Percentiles rank a stretch among this genome's conserved stretches.
Evolutionary conservation across 30 jellyfish, hydroid and myxozoan species (phyloP).

Genomic region (Aurelia sp.): DNA sequence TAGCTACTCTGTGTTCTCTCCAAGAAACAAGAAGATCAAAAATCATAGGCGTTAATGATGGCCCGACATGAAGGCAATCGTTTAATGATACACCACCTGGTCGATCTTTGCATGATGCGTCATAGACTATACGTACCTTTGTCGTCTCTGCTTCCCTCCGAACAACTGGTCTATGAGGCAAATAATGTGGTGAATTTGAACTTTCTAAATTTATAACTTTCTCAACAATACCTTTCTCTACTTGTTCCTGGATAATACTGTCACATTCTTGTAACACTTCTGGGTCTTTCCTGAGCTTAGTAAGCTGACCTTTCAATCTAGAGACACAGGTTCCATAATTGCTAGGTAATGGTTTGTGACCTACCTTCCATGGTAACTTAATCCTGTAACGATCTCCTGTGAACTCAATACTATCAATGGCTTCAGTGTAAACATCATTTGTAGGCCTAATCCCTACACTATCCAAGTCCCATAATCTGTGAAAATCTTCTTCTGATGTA

Average conservation of each 20-base stretch:
- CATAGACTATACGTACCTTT: conserved; percentile 28
- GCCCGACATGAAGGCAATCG: neutral
- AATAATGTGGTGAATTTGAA: neutral
- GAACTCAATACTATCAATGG: neutral
- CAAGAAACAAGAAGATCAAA: conserved; percentile 40
- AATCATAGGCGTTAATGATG: conserved; percentile 33
- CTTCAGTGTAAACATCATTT: neutral
- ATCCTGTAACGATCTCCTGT: neutral
- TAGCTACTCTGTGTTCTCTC: conserved; percentile 18
- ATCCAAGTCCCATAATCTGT: conserved; percentile 2
- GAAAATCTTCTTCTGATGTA: too few species aligned
- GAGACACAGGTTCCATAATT: neutral
- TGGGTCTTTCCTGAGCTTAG: neutral
- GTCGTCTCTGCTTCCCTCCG: conserved; percentile 43
- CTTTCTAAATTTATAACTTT: neutral
- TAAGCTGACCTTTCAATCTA: neutral
- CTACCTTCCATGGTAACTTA: conserved; percentile 20
- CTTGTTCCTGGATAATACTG: conserved; percentile 3
- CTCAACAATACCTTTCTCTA: conserved; percentile 5
- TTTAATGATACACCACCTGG: too few species aligned
- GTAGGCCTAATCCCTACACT: neutral
- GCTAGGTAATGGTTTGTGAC: neutral
- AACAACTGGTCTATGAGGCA: conserved; percentile 3
- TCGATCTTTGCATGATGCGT: conserved; percentile 10
- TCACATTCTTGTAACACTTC: conserved; percentile 1